Conservation (phyloP, 2,888 invertebrate species). For the Mythimna ferrago region DNA sequence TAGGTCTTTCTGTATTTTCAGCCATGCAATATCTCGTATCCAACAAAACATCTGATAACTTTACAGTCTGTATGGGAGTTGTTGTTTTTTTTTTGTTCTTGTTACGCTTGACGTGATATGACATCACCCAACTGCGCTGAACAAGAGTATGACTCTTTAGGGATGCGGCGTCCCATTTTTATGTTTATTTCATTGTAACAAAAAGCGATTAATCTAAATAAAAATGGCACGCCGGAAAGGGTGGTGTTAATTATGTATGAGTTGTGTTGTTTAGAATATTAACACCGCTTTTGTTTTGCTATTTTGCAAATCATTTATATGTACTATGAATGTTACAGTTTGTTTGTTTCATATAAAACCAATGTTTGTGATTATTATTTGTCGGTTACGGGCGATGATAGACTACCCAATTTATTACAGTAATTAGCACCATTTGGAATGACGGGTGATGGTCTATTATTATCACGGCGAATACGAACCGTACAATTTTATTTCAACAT, state of each 20-base stretch:
- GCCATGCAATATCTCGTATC: neutral
- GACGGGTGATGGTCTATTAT: too few species aligned
- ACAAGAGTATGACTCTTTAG: conserved; percentile 12
- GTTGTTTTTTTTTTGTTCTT: neutral
- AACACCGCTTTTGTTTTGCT: conserved; percentile 28
- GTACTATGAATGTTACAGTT: conserved; percentile 10
- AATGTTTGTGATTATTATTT: neutral
- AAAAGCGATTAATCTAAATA: conserved; percentile 57
- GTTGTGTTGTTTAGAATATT: conserved; percentile 45
- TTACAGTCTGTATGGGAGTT: neutral
- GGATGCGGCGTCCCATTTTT: conserved; percentile 24
- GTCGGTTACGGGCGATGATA: neutral
- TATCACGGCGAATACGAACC: too few species aligned
- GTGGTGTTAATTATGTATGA: conserved; percentile 48
- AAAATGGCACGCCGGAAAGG: conserved; percentile 54
- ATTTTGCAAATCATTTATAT: conserved; percentile 24
- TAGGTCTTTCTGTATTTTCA: too few species aligned
- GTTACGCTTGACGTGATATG: conserved; percentile 6
- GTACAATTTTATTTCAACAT: too few species aligned
- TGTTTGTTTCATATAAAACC: conserved; percentile 17
- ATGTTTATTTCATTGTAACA: conserved; percentile 57
- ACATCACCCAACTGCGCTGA: conserved; percentile 6
- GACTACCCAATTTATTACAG: neutral
- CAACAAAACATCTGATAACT: neutral
- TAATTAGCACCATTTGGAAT: neutral